Evolutionary conservation across 2,888 invertebrate species (phyloP), one percentile per base, ranked within the genome.

Genomic region (Noctuana brunneofusca): DNA sequence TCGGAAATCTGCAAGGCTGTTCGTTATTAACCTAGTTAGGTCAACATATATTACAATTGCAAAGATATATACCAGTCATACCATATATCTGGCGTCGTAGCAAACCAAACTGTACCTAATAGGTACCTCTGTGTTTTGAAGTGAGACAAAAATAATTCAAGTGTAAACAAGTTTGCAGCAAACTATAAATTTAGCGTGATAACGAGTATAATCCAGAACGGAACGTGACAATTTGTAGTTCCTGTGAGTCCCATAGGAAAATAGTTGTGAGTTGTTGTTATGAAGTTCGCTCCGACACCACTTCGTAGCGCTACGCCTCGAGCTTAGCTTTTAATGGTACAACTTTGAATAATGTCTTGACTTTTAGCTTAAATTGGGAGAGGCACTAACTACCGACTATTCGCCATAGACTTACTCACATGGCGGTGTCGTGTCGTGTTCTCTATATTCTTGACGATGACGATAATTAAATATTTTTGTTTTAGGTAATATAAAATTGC

Each of bases 221-320:
- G 46, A 46, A 46, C 20, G 49, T 14, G 49, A 49, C 49, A 49
- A 24, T 49, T 49, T 46, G 46, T 46, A 46, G 46, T 22, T 46
- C 11, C n/a, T 20, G 18, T 12, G 20, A 12, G 18, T 46, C 46
- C 46, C 22, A 20, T 46, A 22, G 46, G 46, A 46, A 22, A 46
- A 46, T 46, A 46, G 22, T 22, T 46, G 46, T 46, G 16, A 46
- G 46, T 46, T 46, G 46, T 46, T 46, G 46, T 46, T 46, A 46
- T 46, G 46, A 46, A 46, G 46, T 46, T 46, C 46, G 6, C 46
- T 46, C 46, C 46, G 46, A 46, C 12, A 20, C 46, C 18, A 46
- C 14, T 41, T 41, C 38, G 46, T 46, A 3, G 20, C 20, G 46
- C 46, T 14, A 22, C n/a, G 27, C 50, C n/a, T 50, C 16, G 12